Conservation (phyloP, 2,113 vertebrate species). For the Bubalus kerabau region DNA sequence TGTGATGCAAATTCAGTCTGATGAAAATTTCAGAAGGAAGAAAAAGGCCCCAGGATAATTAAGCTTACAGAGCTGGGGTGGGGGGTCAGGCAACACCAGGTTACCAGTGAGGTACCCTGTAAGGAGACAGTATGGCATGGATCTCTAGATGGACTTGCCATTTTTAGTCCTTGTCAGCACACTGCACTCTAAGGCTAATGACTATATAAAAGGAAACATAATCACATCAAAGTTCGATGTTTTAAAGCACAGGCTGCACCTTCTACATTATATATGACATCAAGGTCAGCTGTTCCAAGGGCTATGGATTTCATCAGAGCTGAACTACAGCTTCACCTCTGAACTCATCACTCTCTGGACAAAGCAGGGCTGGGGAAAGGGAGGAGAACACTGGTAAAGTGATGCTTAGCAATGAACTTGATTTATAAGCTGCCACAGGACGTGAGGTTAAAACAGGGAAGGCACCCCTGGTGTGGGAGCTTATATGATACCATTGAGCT, state of each 20-base stretch:
- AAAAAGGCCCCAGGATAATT: not conserved
- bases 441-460: not conserved
- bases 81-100: not conserved
- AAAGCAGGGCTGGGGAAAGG: not conserved
- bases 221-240: not conserved
- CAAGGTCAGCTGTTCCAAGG: not conserved
- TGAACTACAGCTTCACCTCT: not conserved
- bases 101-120: not conserved
- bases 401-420: not conserved
- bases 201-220: conserved; percentile 5
- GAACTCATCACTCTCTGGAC: not conserved
- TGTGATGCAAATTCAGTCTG: not conserved
- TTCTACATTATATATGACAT: not conserved
- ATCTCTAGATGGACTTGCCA: not conserved
- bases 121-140: not conserved
- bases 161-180: not conserved
- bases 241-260: not conserved
- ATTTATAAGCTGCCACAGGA: not conserved
- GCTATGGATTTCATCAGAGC: not conserved
- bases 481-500: not conserved
- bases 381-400: not conserved
- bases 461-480: not conserved
- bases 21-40: conserved; percentile 22
- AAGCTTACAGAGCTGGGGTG: not conserved
- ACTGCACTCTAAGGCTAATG: not conserved